Evolutionary conservation across 1,140 invertebrate genomes (phyloP).

Genomic region (Drosophila guanche): DNA sequence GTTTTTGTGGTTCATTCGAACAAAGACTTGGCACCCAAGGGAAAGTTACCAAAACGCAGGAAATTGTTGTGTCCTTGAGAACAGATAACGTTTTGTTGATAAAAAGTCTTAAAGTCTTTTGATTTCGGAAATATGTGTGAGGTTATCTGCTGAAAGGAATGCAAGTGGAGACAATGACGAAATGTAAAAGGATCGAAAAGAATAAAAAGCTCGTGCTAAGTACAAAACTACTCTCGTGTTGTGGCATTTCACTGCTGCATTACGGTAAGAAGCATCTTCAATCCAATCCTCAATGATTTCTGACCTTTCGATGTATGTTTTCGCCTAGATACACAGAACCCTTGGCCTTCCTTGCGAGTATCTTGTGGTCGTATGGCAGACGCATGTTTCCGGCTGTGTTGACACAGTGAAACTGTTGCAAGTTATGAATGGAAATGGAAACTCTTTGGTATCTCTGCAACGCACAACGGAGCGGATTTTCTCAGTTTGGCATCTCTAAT

Average conservation of each 20-base stretch:
- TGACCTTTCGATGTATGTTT: no score
- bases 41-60: background rate
- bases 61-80: background rate
- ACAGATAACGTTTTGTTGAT: conserved; percentile 5
- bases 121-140: no score
- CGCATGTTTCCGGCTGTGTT: background rate
- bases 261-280: no score
- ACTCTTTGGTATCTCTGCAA: conserved; percentile 18
- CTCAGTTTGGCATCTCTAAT: conserved; percentile 33
- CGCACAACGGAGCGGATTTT: background rate
- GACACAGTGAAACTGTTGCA: background rate
- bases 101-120: no score
- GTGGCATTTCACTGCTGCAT: no score
- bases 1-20: conserved; percentile 6
- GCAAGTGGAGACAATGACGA: no score
- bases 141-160: no score
- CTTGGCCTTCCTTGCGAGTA: no score
- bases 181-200: no score
- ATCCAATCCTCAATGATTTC: no score
- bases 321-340: no score
- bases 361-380: background rate
- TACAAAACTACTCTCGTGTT: no score
- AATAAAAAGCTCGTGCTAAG: background rate
- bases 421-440: conserved; percentile 31
- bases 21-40: background rate